phyloP scores from a whole-genome alignment of 2,797 vertebrate species.

The Dallia pectoralis region DNA sequence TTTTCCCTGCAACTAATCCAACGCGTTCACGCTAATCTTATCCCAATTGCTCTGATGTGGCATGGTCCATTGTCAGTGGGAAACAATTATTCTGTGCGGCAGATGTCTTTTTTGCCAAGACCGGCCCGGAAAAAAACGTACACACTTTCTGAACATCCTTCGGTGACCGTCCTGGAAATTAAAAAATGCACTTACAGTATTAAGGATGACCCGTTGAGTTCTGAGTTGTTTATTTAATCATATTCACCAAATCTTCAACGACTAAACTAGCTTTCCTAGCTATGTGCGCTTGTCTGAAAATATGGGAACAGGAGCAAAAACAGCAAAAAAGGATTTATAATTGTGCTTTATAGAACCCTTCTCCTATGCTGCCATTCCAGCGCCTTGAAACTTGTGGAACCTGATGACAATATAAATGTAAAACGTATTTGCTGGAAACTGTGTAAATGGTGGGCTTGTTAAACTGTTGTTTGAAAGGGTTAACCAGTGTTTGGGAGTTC shows the following conservation, averaged over 20 bases:
- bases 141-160: not conserved
- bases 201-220: not conserved
- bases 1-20: slow-evolving; percentile 47
- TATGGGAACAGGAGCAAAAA: too few relatives aligned
- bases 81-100: slow-evolving; percentile 39
- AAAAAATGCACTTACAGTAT: not conserved
- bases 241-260: not conserved
- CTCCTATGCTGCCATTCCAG: too few relatives aligned
- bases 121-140: slow-evolving; percentile 7
- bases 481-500: not conserved
- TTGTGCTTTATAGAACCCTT: too few relatives aligned
- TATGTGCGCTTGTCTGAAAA: too few relatives aligned
- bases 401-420: too few relatives aligned
- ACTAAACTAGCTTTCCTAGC: not conserved
- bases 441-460: not conserved
- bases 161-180: not conserved
- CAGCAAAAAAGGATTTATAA: too few relatives aligned
- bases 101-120: slow-evolving; percentile 42
- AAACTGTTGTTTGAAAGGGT: not conserved
- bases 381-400: too few relatives aligned
- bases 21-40: slow-evolving; percentile 41
- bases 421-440: too few relatives aligned
- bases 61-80: slow-evolving; percentile 37
- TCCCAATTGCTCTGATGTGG: slow-evolving; percentile 43
- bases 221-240: not conserved